Percentiles rank a stretch among this genome's conserved stretches.
phyloP scores from a whole-genome alignment of 2,113 vertebrate species.

The Takifugu bimaculatus region DNA sequence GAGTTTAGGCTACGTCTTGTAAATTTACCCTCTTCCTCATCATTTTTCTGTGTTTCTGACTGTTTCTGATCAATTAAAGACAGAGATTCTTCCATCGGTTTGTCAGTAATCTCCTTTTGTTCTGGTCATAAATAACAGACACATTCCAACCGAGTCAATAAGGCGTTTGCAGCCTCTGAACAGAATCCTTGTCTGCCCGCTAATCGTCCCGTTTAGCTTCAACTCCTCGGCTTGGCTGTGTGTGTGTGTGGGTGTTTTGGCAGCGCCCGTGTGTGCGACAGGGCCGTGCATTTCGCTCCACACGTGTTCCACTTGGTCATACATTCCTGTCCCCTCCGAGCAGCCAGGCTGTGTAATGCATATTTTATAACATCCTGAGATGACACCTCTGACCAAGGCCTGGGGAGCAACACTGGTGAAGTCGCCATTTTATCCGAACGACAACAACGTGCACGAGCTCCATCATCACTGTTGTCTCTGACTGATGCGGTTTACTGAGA shows the following conservation, averaged over 20 bases:
- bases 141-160: background rate
- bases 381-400: slow-evolving; percentile 17
- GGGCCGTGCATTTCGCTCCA: slow-evolving; percentile 20
- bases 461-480: background rate
- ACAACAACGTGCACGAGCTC: background rate
- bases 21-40: too few species aligned
- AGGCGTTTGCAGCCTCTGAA: background rate
- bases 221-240: background rate
- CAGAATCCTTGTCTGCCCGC: background rate
- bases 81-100: background rate
- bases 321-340: slow-evolving; percentile 15
- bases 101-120: background rate
- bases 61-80: too few species aligned
- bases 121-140: background rate
- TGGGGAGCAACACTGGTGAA: background rate
- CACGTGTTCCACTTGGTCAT: slow-evolving; percentile 45
- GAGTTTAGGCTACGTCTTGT: too few species aligned
- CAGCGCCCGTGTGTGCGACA: too few species aligned
- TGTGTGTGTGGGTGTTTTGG: background rate
- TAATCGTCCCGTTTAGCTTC: slow-evolving; percentile 1
- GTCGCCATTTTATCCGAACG: background rate
- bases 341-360: slow-evolving; percentile 48
- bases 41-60: too few species aligned
- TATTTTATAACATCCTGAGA: slow-evolving; percentile 66
- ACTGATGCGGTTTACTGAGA: background rate